Conservation (phyloP, 2,888 invertebrate genomes). For the Neria commutata region DNA sequence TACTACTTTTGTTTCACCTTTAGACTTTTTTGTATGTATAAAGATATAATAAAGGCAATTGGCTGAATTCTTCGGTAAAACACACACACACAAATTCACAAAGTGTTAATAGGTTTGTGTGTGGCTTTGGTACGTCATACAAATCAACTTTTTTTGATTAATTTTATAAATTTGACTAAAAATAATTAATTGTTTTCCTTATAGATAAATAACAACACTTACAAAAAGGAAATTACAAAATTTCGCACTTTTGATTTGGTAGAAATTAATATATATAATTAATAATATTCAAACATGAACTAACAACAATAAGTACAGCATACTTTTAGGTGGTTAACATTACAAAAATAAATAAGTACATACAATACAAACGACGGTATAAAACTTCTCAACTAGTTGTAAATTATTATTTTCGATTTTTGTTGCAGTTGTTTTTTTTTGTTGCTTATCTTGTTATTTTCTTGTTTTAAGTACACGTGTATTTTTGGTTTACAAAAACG, state of each 20-base stretch:
- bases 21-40: too few relatives aligned
- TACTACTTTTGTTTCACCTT: too few relatives aligned
- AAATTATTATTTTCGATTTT: neutral
- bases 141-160: neutral
- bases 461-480: neutral
- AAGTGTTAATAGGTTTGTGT: constrained; percentile 14
- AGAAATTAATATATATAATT: neutral
- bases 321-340: constrained; percentile 43
- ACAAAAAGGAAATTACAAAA: constrained; percentile 6
- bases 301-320: constrained; percentile 35
- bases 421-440: neutral
- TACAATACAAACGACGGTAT: constrained; percentile 1
- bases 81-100: constrained; percentile 25
- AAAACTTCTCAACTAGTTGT: constrained; percentile 6
- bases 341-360: constrained; percentile 19
- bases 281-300: constrained; percentile 23
- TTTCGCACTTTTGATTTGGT: neutral
- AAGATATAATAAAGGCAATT: constrained; percentile 53
- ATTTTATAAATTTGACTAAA: constrained; percentile 2
- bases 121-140: constrained; percentile 22
- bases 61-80: constrained; percentile 31
- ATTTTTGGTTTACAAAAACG: neutral
- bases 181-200: neutral
- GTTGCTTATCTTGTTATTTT: neutral
- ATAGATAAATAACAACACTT: constrained; percentile 4